Base-by-base conservation (phyloP, 2,113 vertebrate species). In the Dendrocopos noguchii region DNA sequence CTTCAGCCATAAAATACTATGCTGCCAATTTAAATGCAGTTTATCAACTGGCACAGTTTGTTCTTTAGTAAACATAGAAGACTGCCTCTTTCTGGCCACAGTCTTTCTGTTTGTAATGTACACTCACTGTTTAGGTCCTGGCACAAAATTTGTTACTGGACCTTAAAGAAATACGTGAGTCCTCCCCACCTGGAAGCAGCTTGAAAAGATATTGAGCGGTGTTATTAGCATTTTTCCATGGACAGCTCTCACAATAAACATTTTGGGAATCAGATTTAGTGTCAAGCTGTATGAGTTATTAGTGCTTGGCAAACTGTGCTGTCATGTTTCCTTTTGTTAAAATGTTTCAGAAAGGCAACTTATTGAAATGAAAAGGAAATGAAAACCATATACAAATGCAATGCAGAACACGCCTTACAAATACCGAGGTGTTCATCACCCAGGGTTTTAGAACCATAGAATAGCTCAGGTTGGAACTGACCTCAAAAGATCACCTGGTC, bases 191-290 rank as follows among this genome's bases (percentile, higher is more conserved):
- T 75, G 70, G 76, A 94, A 96, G 91, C 82, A 81, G 90, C 70
- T 95, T 96, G 42, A 88, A 79, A 90, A 95, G 73, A 73, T 94
- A 87, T 2, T 55, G 82, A 71, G 56, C 22, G 46, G 72, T 88
- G 68, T 94, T 94, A 95, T 90, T 93, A 92, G 44, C 83, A 12
- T 91, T 95, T 95, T 91, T 93, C 57, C 65, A 27, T 11, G 14
- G 56, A 68, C 70, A 79, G 46, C 77, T 86, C 66, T 78, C 76
- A 70, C 75, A 95, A 80, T 87, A 92, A 90, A 83, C 65, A 88
- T 8, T 1, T 89, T 84, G 84, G 44, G 94, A 95, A 94, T 94
- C 82, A 94, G 91, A 90, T 95, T 94, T 89, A 91, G 59, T 12
- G 7, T 86, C 85, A 93, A 84, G 61, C 91, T 76, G 70, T 84